These are phyloP conservation scores for Columba janthina DNA, from an alignment of 2,113 vertebrate genomes.

Conservation along the genomic window DNA sequence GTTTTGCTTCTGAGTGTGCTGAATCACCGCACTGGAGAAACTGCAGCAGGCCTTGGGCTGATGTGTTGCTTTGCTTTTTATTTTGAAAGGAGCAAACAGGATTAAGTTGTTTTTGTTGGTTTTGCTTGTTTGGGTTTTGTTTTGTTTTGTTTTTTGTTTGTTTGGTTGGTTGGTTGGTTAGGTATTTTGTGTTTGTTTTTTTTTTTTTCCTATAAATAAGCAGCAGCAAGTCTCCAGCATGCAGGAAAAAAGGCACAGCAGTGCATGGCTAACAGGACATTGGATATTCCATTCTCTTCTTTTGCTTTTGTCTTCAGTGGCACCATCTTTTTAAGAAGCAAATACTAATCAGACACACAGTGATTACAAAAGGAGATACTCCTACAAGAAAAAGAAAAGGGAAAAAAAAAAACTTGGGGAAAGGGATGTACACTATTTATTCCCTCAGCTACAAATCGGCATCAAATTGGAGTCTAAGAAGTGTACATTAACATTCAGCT, in stretches of 20 bases:
- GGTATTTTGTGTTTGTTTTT: too few relatives aligned
- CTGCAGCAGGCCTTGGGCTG: background rate
- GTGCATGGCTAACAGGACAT: background rate
- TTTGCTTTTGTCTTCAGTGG: background rate
- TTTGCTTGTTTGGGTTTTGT: too few relatives aligned
- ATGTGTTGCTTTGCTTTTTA: background rate
- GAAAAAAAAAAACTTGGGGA: background rate
- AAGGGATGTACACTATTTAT: background rate
- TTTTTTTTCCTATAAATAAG: background rate
- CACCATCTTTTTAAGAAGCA: background rate
- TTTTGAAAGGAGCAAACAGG: background rate
- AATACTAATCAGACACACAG: background rate
- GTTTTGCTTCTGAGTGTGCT: background rate
- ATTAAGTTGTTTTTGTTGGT: background rate
- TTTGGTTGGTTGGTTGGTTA: too few relatives aligned
- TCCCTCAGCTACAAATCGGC: background rate
- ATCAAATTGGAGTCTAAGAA: background rate
- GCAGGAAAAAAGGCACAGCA: fast-evolving
- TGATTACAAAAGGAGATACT: background rate
- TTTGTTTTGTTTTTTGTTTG: too few relatives aligned
- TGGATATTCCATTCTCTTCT: background rate
- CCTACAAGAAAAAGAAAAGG: background rate
- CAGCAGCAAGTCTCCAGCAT: background rate
- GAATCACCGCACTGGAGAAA: background rate
- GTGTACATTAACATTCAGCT: slow-evolving; percentile 44